Base-by-base conservation (phyloP, 1,140 invertebrate species). In the Lerema accius region DNA sequence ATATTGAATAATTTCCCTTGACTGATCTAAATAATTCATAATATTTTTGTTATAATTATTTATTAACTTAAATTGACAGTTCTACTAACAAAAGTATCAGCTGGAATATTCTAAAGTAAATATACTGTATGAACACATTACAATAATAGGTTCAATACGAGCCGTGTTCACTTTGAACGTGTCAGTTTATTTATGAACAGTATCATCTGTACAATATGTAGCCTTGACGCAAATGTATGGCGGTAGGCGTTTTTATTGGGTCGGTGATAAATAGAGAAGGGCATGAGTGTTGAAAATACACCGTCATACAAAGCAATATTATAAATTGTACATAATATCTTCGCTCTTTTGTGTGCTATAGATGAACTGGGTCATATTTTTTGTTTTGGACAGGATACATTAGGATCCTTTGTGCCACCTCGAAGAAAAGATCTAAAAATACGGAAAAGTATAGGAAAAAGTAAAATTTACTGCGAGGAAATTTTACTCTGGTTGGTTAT, bases 171-270 rank as follows among this genome's bases (percentile, higher is more conserved):
- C 37, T 53, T 39, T 6, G 32, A 32, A 51, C 10, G 16, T 40
- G 28, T 55, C 55, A 40, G 14, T 63, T 55, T 62, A 59, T 50
- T 51, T 46, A 16, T 37, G 58, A 49, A 49, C 17, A 42, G 60
- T 46, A 46, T 63, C 61, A 55, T 63, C 53, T 55, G 40, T 28
- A 63, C 23, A 32, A 63, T 26, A 45, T 63, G 50, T 53, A 35
- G 45, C 15, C 13, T 51, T 40, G 63, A 65, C 63, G 42, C 37
- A 39, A 65, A 59, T 51, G 17, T 64, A 64, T 58, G 28, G 63
- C 42, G 39, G 53, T 50, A 51, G 49, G 35, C 51, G 23, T 65
- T 53, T 58, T 65, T 65, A 65, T 65, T 50, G 39, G 39, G 15
- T 10, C 7, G 28, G 63, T 59, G 63, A 65, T 65, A 46, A 65